These are phyloP conservation scores for Drosophila kanekoi DNA, from an alignment of 2,888 invertebrate genomes.

Conservation along the genomic window DNA sequence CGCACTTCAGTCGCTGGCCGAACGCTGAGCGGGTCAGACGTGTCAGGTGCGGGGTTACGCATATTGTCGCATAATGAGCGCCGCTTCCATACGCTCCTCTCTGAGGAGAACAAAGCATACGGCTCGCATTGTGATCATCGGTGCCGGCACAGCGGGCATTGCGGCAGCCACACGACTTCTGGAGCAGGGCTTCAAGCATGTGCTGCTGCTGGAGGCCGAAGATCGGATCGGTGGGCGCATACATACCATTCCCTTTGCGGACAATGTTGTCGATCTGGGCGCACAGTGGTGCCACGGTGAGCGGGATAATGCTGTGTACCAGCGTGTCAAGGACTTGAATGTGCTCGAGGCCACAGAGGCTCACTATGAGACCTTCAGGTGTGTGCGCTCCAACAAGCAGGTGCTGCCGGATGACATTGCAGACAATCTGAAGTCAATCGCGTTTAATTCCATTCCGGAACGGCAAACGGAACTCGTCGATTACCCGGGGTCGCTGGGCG, in stretches of 20 bases:
- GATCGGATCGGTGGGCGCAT: slow-evolving; percentile 89
- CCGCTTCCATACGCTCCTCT: slow-evolving; percentile 44
- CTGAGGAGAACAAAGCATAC: slow-evolving; percentile 60
- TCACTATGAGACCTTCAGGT: slow-evolving; percentile 78
- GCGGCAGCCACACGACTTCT: slow-evolving; percentile 84
- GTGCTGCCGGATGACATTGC: slow-evolving; percentile 82
- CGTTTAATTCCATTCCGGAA: slow-evolving; percentile 82
- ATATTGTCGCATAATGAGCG: slow-evolving; percentile 42
- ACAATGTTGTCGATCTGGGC: slow-evolving; percentile 89
- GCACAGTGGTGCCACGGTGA: slow-evolving; percentile 91
- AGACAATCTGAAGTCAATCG: slow-evolving; percentile 81
- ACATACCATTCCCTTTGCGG: slow-evolving; percentile 86
- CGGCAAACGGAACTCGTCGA: slow-evolving; percentile 77
- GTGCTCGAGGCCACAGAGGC: slow-evolving; percentile 75
- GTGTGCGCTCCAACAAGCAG: slow-evolving; percentile 83
- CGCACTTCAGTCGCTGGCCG: slow-evolving; percentile 51
- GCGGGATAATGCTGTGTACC: slow-evolving; percentile 87
- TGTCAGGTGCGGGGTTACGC: neutral
- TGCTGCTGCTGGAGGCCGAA: slow-evolving; percentile 88
- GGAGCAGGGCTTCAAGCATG: slow-evolving; percentile 84
- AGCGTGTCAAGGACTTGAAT: slow-evolving; percentile 84
- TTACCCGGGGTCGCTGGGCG: slow-evolving; percentile 82
- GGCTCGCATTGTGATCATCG: slow-evolving; percentile 83
- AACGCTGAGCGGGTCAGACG: slow-evolving; percentile 34
- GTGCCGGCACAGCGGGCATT: slow-evolving; percentile 84